phyloP scores from a whole-genome alignment of 2,888 invertebrate genomes.

The Oscheius sp. region DNA sequence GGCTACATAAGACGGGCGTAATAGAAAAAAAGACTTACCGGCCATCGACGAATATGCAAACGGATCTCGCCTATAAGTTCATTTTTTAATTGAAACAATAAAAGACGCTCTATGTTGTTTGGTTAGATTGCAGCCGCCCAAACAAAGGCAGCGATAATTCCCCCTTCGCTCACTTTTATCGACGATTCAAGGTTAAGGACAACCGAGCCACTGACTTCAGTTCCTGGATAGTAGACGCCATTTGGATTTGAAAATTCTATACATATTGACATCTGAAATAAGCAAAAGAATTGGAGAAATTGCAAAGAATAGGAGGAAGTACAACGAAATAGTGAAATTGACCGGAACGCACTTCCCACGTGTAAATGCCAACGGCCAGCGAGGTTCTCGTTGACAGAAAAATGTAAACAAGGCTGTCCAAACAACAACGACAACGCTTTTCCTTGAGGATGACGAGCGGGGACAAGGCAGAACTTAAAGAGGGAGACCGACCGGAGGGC shows the following conservation, averaged over 20 bases:
- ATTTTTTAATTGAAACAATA: not conserved
- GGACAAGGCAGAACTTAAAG: not conserved
- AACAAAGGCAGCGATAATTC: not conserved
- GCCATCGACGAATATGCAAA: constrained; percentile 23
- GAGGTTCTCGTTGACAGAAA: not conserved
- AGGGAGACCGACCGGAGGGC: not conserved
- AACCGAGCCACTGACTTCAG: constrained; percentile 20
- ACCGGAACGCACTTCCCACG: not conserved
- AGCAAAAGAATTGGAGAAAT: not conserved
- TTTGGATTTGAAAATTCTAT: constrained; percentile 20
- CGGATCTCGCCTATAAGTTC: constrained; percentile 19
- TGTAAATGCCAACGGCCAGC: not conserved
- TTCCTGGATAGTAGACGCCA: constrained; percentile 30
- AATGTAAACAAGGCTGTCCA: constrained; percentile 2
- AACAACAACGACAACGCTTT: not conserved
- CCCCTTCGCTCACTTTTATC: not conserved
- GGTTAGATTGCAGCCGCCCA: not conserved
- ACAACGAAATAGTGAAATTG: too few species aligned
- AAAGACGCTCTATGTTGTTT: not conserved
- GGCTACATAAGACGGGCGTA: too few species aligned
- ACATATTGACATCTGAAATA: constrained; percentile 14
- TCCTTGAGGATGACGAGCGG: too few species aligned
- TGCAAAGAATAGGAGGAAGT: too few species aligned
- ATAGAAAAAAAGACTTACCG: too few species aligned
- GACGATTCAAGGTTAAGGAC: constrained; percentile 18